Evolutionary conservation across 2,888 invertebrate genomes (phyloP).

Genomic region (Flexamia atlantica): DNA sequence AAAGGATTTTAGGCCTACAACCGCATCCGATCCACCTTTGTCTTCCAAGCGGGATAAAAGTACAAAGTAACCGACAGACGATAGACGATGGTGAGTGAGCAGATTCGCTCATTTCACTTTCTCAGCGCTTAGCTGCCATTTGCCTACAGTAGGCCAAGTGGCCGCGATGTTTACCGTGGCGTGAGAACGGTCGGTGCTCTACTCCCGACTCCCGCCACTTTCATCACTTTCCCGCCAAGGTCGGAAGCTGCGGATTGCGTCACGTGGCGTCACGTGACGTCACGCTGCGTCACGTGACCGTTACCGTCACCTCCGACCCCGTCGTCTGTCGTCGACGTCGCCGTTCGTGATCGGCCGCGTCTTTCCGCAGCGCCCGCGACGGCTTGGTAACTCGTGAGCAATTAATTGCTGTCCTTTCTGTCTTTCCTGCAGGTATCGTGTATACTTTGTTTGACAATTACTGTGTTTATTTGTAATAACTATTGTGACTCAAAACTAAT

Average conservation of each 20-base stretch:
- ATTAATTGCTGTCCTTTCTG: slow-evolving; percentile 1
- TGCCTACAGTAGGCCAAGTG: slow-evolving; percentile 52
- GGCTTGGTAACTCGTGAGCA: slow-evolving; percentile 3
- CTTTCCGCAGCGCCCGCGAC: background rate
- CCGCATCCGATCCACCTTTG: slow-evolving; percentile 22
- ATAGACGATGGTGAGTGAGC: slow-evolving; percentile 31
- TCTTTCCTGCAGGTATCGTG: background rate
- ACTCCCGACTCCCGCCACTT: slow-evolving; percentile 54
- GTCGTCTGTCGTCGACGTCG: background rate
- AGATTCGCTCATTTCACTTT: slow-evolving; percentile 49
- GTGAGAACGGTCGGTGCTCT: slow-evolving; percentile 46
- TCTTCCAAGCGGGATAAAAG: slow-evolving; percentile 2
- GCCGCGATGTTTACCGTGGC: slow-evolving; percentile 22
- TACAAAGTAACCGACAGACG: background rate
- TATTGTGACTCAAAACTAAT: background rate
- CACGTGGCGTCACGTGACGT: slow-evolving; percentile 8
- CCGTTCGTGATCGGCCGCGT: slow-evolving; percentile 27
- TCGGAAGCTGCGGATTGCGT: slow-evolving; percentile 34
- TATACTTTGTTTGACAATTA: background rate
- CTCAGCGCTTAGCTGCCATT: slow-evolving; percentile 32
- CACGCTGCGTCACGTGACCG: background rate
- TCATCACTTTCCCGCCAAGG: slow-evolving; percentile 57
- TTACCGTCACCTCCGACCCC: background rate
- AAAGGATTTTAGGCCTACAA: background rate
- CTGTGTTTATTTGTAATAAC: background rate